Percentiles rank a stretch among this genome's conserved stretches.
phyloP scores from a whole-genome alignment of 2,113 vertebrate species.

The Noctilio leporinus region DNA sequence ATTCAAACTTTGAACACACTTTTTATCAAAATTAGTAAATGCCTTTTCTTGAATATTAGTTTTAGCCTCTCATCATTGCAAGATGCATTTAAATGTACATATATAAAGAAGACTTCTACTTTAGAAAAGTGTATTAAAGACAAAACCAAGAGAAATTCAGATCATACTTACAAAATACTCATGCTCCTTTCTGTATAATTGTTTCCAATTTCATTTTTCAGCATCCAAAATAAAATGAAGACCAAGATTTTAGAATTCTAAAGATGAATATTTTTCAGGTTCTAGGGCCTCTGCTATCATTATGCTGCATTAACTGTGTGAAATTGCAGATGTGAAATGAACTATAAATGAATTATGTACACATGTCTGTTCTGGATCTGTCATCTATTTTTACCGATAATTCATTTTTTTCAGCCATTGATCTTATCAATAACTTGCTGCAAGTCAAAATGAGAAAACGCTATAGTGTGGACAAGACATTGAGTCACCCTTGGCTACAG shows the following conservation, averaged over 20 bases:
- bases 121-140: neutral
- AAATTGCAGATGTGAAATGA: neutral
- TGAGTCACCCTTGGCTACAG: slow-evolving; percentile 98
- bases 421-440: slow-evolving; percentile 98
- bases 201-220: neutral
- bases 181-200: neutral
- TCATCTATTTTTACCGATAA: slow-evolving; percentile 41
- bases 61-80: neutral
- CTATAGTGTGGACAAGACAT: slow-evolving; percentile 96
- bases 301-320: neutral
- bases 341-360: neutral
- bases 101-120: neutral
- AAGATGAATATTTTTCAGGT: neutral
- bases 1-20: neutral
- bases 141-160: neutral
- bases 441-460: slow-evolving; percentile 99
- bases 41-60: neutral
- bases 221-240: neutral
- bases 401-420: slow-evolving; percentile 88
- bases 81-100: neutral
- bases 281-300: neutral
- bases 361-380: neutral
- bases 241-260: neutral
- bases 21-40: slow-evolving; percentile 13
- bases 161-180: neutral